Evolutionary conservation across 2,113 vertebrate genomes (phyloP), one percentile per base, ranked within the genome.

Genomic region (Platichthys stellatus): DNA sequence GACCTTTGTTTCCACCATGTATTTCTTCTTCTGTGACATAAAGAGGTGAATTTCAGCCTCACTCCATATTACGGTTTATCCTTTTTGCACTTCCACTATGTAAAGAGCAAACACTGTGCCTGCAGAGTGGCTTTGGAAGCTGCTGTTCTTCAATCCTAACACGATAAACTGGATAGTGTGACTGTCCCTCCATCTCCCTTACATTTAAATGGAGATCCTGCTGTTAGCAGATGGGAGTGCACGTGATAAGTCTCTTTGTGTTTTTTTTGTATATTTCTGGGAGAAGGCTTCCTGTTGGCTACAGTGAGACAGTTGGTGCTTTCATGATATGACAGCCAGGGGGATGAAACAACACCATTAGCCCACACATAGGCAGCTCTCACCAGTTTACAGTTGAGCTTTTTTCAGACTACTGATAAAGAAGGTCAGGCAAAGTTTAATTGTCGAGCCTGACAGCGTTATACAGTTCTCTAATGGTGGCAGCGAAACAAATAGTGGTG

Each of bases 131-230:
- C 53, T 84, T 78, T 73, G 21, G 65, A 76, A 75, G 81, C 78
- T 77, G 61, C 18, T 51, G 49, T n/a, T 51, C 72, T 65, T 78
- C 84, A 73, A 86, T 85, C 81, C 72, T n/a, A 68, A 64, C 43
- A 49, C 53, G 67, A 80, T 57, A 69, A 72, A 63, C n/a, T 26
- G 31, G 68, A 78, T 17, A 47, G 45, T 17, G 14, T 47, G 13
- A 47, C 45, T 47, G 45, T 47, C 45, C 15, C 45, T 47, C 45
- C 45, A 14, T 47, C 45, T 47, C 45, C 9, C 28, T 60, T 23
- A 35, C 31, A 53, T 24, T 51, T n/a, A 68, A 80, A 78, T 59
- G 12, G 78, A 31, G 31, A 31, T 40, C 26, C 63, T 43, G 13
- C n/a, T 66, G 51, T 66, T 81, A 56, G 62, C 18, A 79, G 69